Evolutionary conservation across 2,797 vertebrate species (phyloP).

Genomic region (Characodon lateralis): DNA sequence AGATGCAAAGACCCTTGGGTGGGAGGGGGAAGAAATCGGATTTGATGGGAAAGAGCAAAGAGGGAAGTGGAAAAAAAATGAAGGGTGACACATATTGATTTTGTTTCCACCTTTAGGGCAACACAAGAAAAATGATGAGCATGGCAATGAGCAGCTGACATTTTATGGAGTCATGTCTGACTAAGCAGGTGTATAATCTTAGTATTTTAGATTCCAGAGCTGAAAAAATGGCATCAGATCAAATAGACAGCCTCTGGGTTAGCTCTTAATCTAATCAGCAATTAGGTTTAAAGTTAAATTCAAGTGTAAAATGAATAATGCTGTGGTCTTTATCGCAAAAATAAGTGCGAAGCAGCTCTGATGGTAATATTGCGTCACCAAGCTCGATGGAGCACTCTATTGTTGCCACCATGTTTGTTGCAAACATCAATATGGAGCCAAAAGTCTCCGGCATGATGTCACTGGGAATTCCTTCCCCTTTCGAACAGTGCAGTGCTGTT

Average conservation of each 20-base stretch:
- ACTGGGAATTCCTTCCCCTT: slow-evolving; percentile 64
- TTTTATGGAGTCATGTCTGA: too few species aligned
- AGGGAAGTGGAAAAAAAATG: background rate
- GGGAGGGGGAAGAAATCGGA: slow-evolving; percentile 21
- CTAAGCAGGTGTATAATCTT: background rate
- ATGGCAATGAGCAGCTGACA: background rate
- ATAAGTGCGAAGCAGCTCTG: background rate
- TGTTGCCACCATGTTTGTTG: slow-evolving; percentile 57
- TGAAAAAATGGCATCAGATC: background rate
- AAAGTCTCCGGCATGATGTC: slow-evolving; percentile 59
- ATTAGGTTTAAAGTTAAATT: slow-evolving; percentile 6
- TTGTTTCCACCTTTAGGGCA: accelerated
- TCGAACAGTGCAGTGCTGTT: slow-evolving; percentile 22
- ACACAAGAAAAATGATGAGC: slow-evolving; percentile 1
- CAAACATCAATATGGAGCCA: slow-evolving; percentile 58
- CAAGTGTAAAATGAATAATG: background rate
- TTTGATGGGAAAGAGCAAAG: slow-evolving; percentile 3
- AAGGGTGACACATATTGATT: background rate
- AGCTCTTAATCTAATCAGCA: slow-evolving; percentile 5
- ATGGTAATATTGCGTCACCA: slow-evolving; percentile 3
- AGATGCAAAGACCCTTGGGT: slow-evolving; percentile 32
- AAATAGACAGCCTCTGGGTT: background rate
- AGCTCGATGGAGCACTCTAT: slow-evolving; percentile 18
- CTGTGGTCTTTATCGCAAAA: slow-evolving; percentile 3
- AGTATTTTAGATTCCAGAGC: background rate